Base-by-base conservation (phyloP, 2,113 vertebrate species). In the Heptranchias perlo region DNA sequence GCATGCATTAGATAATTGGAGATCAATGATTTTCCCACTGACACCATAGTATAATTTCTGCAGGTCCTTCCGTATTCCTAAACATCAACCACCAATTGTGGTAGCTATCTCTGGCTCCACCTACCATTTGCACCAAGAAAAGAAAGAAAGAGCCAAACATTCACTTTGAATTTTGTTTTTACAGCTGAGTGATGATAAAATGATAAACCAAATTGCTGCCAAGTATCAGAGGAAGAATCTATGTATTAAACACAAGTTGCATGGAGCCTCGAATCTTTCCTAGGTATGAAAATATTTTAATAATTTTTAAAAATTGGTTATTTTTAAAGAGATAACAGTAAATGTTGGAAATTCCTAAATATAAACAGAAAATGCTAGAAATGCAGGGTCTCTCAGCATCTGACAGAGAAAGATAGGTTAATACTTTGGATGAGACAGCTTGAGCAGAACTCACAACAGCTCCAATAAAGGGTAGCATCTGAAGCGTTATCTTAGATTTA, bases 51-150 rank as follows among this genome's bases (percentile, higher is more conserved):
- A 49, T 49, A 47, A 86, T 23, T 21, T 52, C 84, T 25, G 47
- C 44, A 87, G 84, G 23, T 47, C 44, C 6, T 87, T 49, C 23
- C 84, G 52, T 87, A 87, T 87, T 47, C 47, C 25, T 49, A 87
- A 87, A 87, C 47, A 87, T 21, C 47, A 52, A 87, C 23, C 6
- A 52, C 23, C 44, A 87, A 52, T 87, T 21, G 21, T 52, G 23
- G n/a, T 8, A 87, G 23, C 25, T 47, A 87, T 86, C 84, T 86
- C 84, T 86, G 84, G 84, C 84, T 82, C 78, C n/a, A 82, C n/a
- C 39, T 82, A 82, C 78, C 78, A 82, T 1, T 14, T 82, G 78
- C 78, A 84, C 16, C 16, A 39, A 84, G 78, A 47, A 84, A 84
- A 47, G 78, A 84, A 84, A 47, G 78, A 84, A 84, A 73, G 67